Conservation (phyloP, 2,113 vertebrate genomes). For the Bucco capensis region DNA sequence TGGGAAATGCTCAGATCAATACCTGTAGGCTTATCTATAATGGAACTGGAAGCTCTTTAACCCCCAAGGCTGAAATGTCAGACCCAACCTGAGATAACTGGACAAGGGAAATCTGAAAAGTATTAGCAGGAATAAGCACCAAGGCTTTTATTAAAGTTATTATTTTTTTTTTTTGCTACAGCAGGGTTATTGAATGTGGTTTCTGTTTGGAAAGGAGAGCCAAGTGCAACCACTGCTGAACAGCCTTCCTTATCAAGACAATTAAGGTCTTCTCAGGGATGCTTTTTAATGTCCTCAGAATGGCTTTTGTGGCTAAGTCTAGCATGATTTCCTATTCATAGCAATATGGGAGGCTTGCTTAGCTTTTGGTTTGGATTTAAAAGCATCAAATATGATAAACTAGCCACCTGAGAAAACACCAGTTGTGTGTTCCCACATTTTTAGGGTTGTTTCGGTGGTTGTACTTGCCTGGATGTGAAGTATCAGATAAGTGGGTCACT, state of each 20-base stretch:
- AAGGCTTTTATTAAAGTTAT: not conserved
- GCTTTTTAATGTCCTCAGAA: not conserved
- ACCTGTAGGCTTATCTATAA: conserved; percentile 47
- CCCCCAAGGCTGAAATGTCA: conserved; percentile 4
- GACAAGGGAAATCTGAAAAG: not conserved
- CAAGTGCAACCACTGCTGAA: not conserved
- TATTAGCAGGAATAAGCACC: not conserved
- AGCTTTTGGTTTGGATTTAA: not conserved
- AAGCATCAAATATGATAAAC: too few relatives aligned
- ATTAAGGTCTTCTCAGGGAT: not conserved
- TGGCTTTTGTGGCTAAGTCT: not conserved
- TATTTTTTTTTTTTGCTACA: not conserved
- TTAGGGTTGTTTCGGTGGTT: not conserved
- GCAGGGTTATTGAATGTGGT: not conserved
- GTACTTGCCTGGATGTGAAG: not conserved
- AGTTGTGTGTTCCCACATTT: not conserved
- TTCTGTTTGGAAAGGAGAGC: not conserved
- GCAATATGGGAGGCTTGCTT: not conserved
- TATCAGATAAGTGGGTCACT: not conserved
- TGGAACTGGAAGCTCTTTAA: conserved; percentile 53
- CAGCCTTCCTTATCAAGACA: not conserved
- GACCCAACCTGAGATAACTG: conserved; percentile 1
- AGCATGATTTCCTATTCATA: not conserved
- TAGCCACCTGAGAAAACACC: not conserved
- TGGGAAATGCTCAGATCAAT: conserved; percentile 33